Base-by-base conservation (phyloP, 2,113 vertebrate genomes). In the Peromyscus leucopus region DNA sequence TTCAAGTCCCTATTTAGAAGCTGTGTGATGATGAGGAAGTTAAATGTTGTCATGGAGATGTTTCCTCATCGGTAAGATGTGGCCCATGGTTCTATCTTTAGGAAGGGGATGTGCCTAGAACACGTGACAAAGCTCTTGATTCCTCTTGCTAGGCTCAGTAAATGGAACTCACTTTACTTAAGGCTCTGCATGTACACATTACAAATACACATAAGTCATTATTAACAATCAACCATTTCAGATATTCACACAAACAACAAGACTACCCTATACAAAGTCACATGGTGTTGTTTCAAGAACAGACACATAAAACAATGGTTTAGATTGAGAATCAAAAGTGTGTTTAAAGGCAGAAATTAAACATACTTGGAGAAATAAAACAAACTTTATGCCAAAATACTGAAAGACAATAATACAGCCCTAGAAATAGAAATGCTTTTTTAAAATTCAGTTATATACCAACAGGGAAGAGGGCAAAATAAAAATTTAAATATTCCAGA, bases 211-310 rank as follows among this genome's bases (percentile, higher is more conserved):
- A 28, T 24, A 85, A 83, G n/a, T 57, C 22, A 90, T 57, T 95
- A 91, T 72, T 78, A 75, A 19, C 48, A 61, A 71, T 55, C 2
- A 85, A 6, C 46, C 31, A 89, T 90, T 91, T 48, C 28, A 93
- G 65, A 96, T 80, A 83, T 59, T 3, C 72, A 95, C 42, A 16
- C 84, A 90, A 42, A 39, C 21, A 36, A 22, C n/a, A 78, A 86
- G 90, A 83, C 21, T 80, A 75, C 1, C 76, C 36, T 86, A 65
- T 48, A 93, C 96, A 75, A 93, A 97, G 75, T 19, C 67, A 74
- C 63, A 16, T 80, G 39, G n/a, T 80, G 5, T 39, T 94, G 4
- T 84, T 79, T 96, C 0, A 79, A 96, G 33, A 95, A 39, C 0
- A 93, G 19, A 31, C 6, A 48, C 24, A 51, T 3, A 82, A 21